Base-by-base conservation (phyloP, 2,797 vertebrate genomes). In the Heliangelus exortis region DNA sequence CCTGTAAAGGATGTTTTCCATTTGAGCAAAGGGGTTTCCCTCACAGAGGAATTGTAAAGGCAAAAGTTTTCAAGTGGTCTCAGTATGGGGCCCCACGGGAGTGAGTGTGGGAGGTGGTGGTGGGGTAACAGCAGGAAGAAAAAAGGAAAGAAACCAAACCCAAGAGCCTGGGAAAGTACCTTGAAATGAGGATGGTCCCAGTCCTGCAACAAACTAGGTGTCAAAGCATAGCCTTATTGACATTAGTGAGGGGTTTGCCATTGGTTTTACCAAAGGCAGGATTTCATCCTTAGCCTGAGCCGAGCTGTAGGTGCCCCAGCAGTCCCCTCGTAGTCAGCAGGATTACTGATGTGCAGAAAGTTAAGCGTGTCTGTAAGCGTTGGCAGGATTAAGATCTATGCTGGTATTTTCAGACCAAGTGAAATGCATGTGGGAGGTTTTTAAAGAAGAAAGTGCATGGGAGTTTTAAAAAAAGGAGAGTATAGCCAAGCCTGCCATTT, bases 351-450 rank as follows among this genome's bases (percentile, higher is more conserved):
- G 87, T 90, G 86, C 93, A 86, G 31, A 94, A 93, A 92, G 92
- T 93, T 94, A 87, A 91, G 91, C 71, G 10, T 55, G 73, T 93
- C 95, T 96, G 90, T 92, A 89, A 96, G 92, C 12, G 91, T 94
- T 93, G 92, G 95, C 95, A 96, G 95, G 91, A 95, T 94, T 95
- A 91, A 96, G 93, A 88, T 94, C 89, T 87, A 48, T 78, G 77
- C 90, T 87, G 85, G 90, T 97, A 96, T 96, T 97, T 97, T 97
- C 95, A 95, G 93, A 94, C 89, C 82, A 59, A 94, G 91, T 92
- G 93, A 96, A 97, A 90, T 87, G 92, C 90, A 93, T 94, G 95
- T 96, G 90, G 95, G 95, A 96, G 94, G 90, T 90, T 96, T 95
- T 95, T 96, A 84, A 90, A 94, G 92, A 95, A 82, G 93, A 93